Base-by-base conservation (phyloP, 2,113 vertebrate species). In the Elephas maximus region DNA sequence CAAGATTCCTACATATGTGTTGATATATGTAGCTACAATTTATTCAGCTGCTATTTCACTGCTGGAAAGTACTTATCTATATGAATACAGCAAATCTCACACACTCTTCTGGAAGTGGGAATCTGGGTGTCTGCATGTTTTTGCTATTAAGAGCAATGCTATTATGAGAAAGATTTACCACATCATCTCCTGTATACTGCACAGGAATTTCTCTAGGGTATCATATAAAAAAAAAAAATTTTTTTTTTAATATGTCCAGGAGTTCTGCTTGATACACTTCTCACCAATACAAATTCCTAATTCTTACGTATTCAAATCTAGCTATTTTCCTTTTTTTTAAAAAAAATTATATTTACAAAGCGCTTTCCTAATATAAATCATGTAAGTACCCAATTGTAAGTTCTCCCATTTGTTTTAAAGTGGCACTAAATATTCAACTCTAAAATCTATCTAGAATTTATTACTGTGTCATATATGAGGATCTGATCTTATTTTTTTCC, bases 401-500 rank as follows among this genome's bases (percentile, higher is more conserved):
- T 53, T 81, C 41, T 78, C 20, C 73, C 26, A 80, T 67, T 84
- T 96, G 73, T 60, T 74, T 93, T 30, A 60, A 90, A 92, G 45
- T 93, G 91, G 76, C 86, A 51, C 53, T 81, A 57, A 77, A 89
- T 65, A 86, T 90, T 18, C 3, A 97, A 93, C 24, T 78, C 33
- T 69, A 45, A 85, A 89, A 82, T 63, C 51, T 37, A 92, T 41
- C 60, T 53, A 51, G 33, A 93, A 88, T 74, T 84, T 78, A 84
- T 84, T 57, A 82, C 51, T 48, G 77, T 77, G 10, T 53, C 71
- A 88, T 45, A 74, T 37, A 71, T 63, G 53, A 92, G 44, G 8
- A 65, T 1, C 14, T 88, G 24, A 37, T 17, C 79, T 96, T 62
- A 85, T 76, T 92, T 94, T 60, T 78, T 74, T 21, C 78, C n/a